Percentiles rank a stretch among this genome's conserved stretches.
phyloP scores from a whole-genome alignment of 2,113 vertebrate species.

The Rostratula benghalensis region DNA sequence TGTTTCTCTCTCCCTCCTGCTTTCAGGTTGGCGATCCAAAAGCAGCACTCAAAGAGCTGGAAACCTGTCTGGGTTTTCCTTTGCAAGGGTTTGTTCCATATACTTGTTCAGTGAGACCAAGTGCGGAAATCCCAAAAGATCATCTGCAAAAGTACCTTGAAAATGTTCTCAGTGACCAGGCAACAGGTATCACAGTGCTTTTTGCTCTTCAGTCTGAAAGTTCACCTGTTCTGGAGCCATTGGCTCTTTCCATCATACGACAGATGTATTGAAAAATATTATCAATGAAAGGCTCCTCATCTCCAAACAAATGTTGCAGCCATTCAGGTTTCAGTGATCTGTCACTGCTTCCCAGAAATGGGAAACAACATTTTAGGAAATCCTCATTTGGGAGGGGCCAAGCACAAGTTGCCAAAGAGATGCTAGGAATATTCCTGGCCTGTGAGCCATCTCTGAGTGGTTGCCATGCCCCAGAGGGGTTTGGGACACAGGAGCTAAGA shows the following conservation, averaged over 20 bases:
- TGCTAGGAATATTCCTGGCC: not conserved
- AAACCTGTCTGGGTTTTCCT: conserved; percentile 74
- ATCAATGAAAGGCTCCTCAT: not conserved
- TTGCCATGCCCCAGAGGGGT: not conserved
- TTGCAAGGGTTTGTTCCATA: conserved; percentile 62
- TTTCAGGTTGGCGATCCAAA: conserved; percentile 74
- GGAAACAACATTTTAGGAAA: not conserved
- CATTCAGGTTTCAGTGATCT: not conserved
- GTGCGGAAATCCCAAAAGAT: conserved; percentile 71
- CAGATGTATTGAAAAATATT: not conserved
- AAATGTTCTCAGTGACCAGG: conserved; percentile 46
- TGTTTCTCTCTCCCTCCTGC: not conserved
- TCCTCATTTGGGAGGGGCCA: not conserved
- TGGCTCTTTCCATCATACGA: not conserved
- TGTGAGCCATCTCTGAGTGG: not conserved
- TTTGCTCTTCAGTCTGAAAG: not conserved
- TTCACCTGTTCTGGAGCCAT: not conserved
- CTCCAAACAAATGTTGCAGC: not conserved
- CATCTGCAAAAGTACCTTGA: conserved; percentile 76
- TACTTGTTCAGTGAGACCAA: conserved; percentile 55
- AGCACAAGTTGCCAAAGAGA: not conserved
- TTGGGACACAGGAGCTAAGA: not conserved
- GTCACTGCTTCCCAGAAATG: not conserved
- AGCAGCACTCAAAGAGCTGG: conserved; percentile 77
- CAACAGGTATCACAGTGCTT: conserved; percentile 62